phyloP scores from a whole-genome alignment of 2,113 vertebrate species.

The Passer montanus region DNA sequence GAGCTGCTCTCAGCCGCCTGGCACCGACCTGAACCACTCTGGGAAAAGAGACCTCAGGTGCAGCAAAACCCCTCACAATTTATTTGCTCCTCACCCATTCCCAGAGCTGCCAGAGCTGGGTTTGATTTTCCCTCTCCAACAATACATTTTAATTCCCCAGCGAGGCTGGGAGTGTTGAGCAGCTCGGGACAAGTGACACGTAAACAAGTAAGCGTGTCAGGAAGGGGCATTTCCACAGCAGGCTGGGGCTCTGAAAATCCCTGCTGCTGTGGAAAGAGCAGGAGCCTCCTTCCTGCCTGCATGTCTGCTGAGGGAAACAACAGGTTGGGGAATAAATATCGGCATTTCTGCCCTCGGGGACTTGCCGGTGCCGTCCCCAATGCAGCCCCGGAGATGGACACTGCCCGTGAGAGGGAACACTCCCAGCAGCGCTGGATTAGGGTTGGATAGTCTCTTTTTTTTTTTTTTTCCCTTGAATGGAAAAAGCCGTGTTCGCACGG shows the following conservation, averaged over 20 bases:
- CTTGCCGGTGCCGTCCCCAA: accelerated
- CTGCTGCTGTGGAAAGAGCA: background rate
- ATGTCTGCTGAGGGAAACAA: background rate
- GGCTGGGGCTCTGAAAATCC: background rate
- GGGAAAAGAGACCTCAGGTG: background rate
- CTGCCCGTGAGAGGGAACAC: background rate
- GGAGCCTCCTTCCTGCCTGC: background rate
- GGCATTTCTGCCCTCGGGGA: background rate
- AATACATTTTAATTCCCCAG: background rate
- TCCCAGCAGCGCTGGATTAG: background rate
- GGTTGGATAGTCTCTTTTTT: background rate
- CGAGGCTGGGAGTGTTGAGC: background rate
- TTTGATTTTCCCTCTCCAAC: background rate
- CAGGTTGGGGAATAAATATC: background rate
- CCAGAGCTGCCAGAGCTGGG: background rate
- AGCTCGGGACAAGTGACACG: background rate
- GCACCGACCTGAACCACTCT: accelerated
- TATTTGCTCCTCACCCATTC: background rate
- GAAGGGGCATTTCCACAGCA: background rate
- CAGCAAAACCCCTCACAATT: background rate
- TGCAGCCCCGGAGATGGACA: background rate
- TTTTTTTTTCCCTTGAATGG: background rate
- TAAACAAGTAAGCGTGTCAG: accelerated
- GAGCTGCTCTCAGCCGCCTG: accelerated
- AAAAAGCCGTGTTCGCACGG: background rate